Conservation (phyloP, 2,113 vertebrate species). For the Ceratotherium simum region DNA sequence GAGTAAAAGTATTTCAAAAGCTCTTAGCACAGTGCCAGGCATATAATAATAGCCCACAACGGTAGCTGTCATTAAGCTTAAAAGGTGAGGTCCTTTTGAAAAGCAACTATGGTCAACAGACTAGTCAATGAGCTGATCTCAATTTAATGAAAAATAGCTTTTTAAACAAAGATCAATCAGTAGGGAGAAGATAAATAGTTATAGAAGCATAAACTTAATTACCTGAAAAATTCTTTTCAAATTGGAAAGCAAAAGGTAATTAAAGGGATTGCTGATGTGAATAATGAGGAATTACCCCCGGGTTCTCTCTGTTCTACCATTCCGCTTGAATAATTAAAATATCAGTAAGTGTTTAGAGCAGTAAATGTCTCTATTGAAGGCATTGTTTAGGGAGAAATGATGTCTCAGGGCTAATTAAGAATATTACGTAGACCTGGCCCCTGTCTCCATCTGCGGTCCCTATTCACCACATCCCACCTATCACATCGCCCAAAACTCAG, state of each 20-base stretch:
- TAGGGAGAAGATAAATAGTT: constrained; percentile 5
- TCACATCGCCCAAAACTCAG: background rate
- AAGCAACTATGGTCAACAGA: background rate
- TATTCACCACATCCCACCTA: background rate
- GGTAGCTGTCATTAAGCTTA: background rate
- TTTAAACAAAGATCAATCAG: constrained; percentile 55
- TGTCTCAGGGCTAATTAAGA: background rate
- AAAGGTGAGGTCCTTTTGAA: background rate
- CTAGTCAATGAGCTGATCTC: constrained; percentile 48
- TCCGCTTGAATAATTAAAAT: background rate
- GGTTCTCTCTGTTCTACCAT: background rate
- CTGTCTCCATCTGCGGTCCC: background rate
- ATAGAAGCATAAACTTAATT: constrained; percentile 42
- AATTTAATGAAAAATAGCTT: constrained; percentile 50
- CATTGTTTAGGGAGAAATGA: background rate
- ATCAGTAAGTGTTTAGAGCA: background rate
- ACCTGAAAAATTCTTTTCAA: constrained; percentile 46
- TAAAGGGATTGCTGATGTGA: constrained; percentile 30
- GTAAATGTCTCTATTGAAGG: background rate
- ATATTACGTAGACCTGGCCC: too few species aligned
- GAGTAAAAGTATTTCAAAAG: background rate
- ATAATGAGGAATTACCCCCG: background rate
- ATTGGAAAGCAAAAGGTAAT: constrained; percentile 60
- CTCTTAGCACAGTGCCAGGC: background rate
- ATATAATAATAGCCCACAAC: background rate